phyloP scores from a whole-genome alignment of 2,888 invertebrate species.

The Ptychoptera contaminata region DNA sequence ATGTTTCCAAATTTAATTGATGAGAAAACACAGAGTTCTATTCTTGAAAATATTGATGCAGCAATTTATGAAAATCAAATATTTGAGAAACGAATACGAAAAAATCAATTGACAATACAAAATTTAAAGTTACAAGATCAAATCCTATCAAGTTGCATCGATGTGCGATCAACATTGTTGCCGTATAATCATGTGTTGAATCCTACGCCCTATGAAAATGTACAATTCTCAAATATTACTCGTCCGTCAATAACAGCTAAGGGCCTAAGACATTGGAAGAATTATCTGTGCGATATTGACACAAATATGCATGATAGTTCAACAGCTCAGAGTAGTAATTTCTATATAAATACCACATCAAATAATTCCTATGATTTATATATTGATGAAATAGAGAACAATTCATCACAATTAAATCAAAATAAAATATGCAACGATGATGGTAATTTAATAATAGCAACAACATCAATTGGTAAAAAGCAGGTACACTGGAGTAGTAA shows the following conservation, averaged over 20 bases:
- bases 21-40: constrained; percentile 6
- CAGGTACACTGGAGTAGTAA: constrained; percentile 7
- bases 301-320: constrained; percentile 13
- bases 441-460: too few relatives aligned
- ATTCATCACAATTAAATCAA: constrained; percentile 3
- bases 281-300: constrained; percentile 12
- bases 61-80: constrained; percentile 14
- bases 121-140: constrained; percentile 13
- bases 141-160: constrained; percentile 13
- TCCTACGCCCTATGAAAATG: constrained; percentile 12
- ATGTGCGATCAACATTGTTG: constrained; percentile 6
- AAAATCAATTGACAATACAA: constrained; percentile 13
- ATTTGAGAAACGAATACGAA: constrained; percentile 13
- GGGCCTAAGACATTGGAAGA: constrained; percentile 13
- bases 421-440: neutral
- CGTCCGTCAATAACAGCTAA: constrained; percentile 5
- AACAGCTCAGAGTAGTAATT: constrained; percentile 12
- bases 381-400: constrained; percentile 10
- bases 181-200: constrained; percentile 7
- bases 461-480: constrained; percentile 3
- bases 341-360: constrained; percentile 13
- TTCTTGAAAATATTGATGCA: constrained; percentile 13
- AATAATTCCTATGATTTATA: constrained; percentile 11
- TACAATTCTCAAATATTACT: constrained; percentile 12
- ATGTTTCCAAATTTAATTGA: constrained; percentile 10